phyloP scores from a whole-genome alignment of 2,113 vertebrate species.

The Tragelaphus imberbis region DNA sequence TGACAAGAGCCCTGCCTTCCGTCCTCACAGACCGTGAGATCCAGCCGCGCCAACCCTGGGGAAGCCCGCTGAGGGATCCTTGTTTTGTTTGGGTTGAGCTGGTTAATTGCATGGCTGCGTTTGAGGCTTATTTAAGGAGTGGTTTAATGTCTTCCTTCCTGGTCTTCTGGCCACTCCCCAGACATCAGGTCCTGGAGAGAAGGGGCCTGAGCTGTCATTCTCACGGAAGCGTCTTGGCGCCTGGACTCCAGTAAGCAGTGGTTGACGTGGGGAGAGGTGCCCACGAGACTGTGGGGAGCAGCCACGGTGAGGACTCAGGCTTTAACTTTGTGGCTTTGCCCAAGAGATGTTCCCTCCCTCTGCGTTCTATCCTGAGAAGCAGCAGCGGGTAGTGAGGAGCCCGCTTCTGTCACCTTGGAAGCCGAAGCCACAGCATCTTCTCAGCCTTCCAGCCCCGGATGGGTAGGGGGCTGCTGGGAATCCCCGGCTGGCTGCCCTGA shows the following conservation, averaged over 20 bases:
- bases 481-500: constrained; percentile 39
- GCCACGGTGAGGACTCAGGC: background rate
- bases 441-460: background rate
- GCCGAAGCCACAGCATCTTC: fast-evolving
- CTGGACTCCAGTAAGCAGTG: background rate
- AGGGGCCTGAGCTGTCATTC: background rate
- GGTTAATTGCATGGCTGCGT: background rate
- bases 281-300: fast-evolving
- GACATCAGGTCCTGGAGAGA: background rate
- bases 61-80: background rate
- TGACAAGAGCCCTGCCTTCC: fast-evolving
- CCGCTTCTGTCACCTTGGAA: background rate
- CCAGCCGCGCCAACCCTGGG: background rate
- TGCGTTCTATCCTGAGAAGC: no score
- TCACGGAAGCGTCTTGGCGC: background rate
- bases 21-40: background rate
- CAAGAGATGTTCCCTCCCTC: background rate
- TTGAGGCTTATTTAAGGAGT: background rate
- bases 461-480: background rate
- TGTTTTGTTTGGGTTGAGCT: background rate
- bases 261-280: background rate
- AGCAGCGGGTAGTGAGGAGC: fast-evolving
- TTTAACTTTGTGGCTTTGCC: background rate
- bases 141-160: background rate
- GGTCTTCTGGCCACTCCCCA: background rate